A percentile compares a stretch with the other conserved stretches of the same genome.
These are phyloP conservation scores for Catharus ustulatus DNA, from an alignment of 2,797 vertebrate genomes.

Conservation along the genomic window DNA sequence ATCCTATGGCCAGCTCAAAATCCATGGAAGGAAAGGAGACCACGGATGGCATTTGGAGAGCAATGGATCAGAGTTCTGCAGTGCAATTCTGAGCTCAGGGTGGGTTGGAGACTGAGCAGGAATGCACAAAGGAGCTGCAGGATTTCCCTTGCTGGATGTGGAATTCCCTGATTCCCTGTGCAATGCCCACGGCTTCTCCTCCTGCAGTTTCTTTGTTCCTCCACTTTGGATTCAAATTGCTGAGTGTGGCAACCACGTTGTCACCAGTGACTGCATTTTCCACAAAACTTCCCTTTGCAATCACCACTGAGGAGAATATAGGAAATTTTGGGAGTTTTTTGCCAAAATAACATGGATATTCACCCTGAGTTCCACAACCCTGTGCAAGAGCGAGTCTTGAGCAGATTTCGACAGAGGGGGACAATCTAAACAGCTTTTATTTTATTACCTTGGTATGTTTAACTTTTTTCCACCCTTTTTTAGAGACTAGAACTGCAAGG, in stretches of 20 bases:
- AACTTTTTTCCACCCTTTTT: constrained; percentile 33
- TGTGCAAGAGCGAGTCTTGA: not conserved
- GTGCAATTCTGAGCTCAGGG: rapidly evolving
- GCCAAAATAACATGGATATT: not conserved
- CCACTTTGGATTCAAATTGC: not conserved
- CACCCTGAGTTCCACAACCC: not conserved
- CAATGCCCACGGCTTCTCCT: rapidly evolving
- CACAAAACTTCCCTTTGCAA: not conserved
- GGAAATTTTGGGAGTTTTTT: not conserved
- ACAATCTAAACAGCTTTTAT: constrained; percentile 6
- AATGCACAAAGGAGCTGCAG: not conserved
- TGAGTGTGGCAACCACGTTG: rapidly evolving
- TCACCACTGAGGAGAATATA: not conserved
- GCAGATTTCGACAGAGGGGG: not conserved
- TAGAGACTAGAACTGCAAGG: not conserved
- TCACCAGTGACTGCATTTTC: rapidly evolving
- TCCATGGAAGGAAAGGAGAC: not conserved
- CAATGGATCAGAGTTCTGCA: not conserved
- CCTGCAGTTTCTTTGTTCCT: not conserved
- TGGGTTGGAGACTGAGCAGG: not conserved
- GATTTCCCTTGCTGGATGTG: not conserved
- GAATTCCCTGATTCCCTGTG: not conserved
- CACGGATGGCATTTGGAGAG: not conserved
- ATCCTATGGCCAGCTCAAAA: not conserved
- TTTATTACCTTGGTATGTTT: constrained; percentile 25